Percentiles rank a stretch among this genome's conserved stretches.
phyloP scores from a whole-genome alignment of 2,797 vertebrate genomes.

The Semaprochilodus insignis region DNA sequence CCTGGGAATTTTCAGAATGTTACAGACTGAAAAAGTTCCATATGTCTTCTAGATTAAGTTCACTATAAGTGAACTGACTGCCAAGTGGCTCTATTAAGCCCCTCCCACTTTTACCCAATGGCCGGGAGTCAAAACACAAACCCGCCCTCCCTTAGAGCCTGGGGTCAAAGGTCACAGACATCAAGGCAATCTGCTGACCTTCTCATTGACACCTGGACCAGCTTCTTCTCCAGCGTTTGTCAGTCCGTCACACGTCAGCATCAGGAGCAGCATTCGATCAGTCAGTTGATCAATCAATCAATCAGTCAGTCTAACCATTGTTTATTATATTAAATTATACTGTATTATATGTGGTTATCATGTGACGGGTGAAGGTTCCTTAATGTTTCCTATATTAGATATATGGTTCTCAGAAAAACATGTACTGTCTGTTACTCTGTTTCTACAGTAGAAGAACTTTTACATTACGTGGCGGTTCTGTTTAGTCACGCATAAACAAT shows the following conservation, averaged over 20 bases:
- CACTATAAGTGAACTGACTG: background rate
- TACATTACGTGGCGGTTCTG: too few relatives aligned
- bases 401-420: too few relatives aligned
- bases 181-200: conserved; percentile 66
- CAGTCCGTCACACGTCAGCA: background rate
- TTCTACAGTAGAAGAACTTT: too few relatives aligned
- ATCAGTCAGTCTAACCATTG: background rate
- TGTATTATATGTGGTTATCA: too few relatives aligned
- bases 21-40: too few relatives aligned
- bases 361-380: too few relatives aligned
- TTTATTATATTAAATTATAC: too few relatives aligned
- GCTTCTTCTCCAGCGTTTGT: background rate
- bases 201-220: background rate
- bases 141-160: conserved; percentile 67
- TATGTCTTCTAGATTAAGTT: too few relatives aligned
- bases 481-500: too few relatives aligned
- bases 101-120: conserved; percentile 55
- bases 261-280: background rate
- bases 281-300: background rate
- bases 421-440: too few relatives aligned
- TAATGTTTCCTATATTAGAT: too few relatives aligned
- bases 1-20: too few relatives aligned
- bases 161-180: conserved; percentile 69
- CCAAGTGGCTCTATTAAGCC: conserved; percentile 46
- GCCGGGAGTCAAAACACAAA: conserved; percentile 73